Evolutionary conservation across 2,113 vertebrate genomes (phyloP), one percentile per base, ranked within the genome.

Genomic region (Pelodiscus sinensis): DNA sequence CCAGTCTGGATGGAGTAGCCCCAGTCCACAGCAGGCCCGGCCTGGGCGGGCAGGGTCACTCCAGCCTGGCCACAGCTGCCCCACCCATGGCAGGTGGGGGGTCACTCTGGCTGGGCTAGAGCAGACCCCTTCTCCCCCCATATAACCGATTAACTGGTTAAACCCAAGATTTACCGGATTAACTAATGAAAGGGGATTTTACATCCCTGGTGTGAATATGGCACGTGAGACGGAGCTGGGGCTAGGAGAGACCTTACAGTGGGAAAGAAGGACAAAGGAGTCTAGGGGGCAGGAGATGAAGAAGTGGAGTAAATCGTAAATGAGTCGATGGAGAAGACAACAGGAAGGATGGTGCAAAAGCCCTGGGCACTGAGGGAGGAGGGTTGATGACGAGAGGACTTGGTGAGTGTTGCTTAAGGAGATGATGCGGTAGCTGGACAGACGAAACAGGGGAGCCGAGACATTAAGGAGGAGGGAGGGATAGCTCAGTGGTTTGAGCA

Each of bases 201-300:
- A 44, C 44, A 44, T 6, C 5, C 44, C 44, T 44, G 5, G 38
- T 1, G 0, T 68, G 83, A 52, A 78, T 2, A 3, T 2, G 8
- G 50, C 50, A 68, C 4, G 31, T 16, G 29, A 68, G 31, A 68
- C 35, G 0, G 24, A 3, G 31, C 60, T 81, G 78, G 1, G 10
- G 0, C 4, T 75, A 0, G 55, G 54, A 31, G 9, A 75, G 24
- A 13, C 8, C 71, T 75, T 12, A 12, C 44, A 9, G 0, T 3
- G 14, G 14, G 22, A 25, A 50, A 13, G 71, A 2, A 44, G 90
- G n/a, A 78, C 9, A 52, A 14, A 31, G 29, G 51, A 0, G 22
- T 82, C 3, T 2, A 4, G 2, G 54, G 56, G 52, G n/a, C 6
- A 31, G 31, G 13, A 79, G 51, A 1, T 0, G 38, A 21, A 55